These are phyloP conservation scores for Acrobasis suavella DNA, from an alignment of 2,888 invertebrate species.

Conservation along the genomic window DNA sequence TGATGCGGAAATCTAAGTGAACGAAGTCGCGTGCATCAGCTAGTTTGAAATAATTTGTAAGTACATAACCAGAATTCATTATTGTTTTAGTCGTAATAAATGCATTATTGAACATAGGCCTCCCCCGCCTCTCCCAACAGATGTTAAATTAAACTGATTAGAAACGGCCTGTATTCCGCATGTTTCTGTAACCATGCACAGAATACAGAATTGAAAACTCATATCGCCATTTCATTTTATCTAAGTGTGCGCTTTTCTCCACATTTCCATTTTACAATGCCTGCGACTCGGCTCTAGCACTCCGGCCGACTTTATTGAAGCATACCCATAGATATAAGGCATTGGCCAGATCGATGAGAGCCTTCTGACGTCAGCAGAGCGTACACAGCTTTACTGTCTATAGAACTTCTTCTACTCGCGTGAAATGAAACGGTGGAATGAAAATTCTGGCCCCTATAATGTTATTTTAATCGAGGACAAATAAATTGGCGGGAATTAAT, in stretches of 20 bases:
- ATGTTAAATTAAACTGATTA: no score
- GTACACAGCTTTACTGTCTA: conserved; percentile 18
- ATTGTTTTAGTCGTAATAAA: no score
- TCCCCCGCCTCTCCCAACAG: no score
- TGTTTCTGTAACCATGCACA: no score
- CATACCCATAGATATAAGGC: conserved; percentile 18
- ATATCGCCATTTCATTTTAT: not conserved
- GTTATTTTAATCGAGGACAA: not conserved
- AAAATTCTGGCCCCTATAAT: not conserved
- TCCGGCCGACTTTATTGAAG: conserved; percentile 16
- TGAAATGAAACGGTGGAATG: conserved; percentile 10
- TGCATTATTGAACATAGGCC: no score
- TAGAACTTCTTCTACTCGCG: conserved; percentile 18
- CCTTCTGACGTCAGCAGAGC: conserved; percentile 22
- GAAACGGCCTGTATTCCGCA: no score
- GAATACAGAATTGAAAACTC: no score
- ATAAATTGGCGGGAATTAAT: not conserved
- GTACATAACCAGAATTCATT: no score
- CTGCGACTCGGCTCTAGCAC: conserved; percentile 6
- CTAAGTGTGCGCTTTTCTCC: not conserved
- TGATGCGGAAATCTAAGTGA: no score
- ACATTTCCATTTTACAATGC: conserved; percentile 12
- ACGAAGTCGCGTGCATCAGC: no score
- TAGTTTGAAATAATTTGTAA: no score
- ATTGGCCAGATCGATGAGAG: conserved; percentile 19